Percentiles rank a stretch among this genome's conserved stretches.
These are phyloP conservation scores for Leptosomus discolor DNA, from an alignment of 2,113 vertebrate genomes.

Conservation along the genomic window DNA sequence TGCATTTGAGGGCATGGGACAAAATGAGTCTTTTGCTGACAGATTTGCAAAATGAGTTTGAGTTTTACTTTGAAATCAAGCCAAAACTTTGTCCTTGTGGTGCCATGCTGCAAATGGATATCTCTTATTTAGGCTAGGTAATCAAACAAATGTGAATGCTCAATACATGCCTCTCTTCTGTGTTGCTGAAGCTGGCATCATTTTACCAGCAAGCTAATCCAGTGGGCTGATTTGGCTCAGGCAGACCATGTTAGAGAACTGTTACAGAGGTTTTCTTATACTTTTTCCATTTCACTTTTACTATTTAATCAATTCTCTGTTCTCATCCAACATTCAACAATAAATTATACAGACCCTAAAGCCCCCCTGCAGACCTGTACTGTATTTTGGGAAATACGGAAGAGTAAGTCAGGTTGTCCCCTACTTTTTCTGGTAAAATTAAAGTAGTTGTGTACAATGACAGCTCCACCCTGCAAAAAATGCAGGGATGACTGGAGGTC, in stretches of 20 bases:
- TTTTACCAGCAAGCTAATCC: neutral
- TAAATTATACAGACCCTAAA: neutral
- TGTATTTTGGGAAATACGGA: neutral
- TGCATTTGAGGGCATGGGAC: neutral
- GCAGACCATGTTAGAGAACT: neutral
- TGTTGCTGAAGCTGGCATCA: neutral
- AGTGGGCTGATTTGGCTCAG: neutral
- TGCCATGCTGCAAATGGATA: neutral
- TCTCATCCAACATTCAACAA: neutral
- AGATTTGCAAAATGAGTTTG: neutral
- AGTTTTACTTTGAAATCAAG: neutral
- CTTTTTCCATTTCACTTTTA: neutral
- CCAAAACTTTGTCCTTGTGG: neutral
- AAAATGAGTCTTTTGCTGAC: neutral
- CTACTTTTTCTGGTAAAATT: neutral
- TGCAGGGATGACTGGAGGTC: neutral
- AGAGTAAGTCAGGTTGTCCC: neutral
- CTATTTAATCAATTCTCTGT: neutral
- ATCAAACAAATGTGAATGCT: neutral
- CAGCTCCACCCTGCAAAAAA: neutral
- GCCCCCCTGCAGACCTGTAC: neutral
- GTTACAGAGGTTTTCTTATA: neutral
- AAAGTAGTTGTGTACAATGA: neutral
- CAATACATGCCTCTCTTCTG: neutral
- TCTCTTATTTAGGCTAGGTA: neutral